phyloP scores from a whole-genome alignment of 2,888 invertebrate genomes.

The Petrolisthes manimaculis region DNA sequence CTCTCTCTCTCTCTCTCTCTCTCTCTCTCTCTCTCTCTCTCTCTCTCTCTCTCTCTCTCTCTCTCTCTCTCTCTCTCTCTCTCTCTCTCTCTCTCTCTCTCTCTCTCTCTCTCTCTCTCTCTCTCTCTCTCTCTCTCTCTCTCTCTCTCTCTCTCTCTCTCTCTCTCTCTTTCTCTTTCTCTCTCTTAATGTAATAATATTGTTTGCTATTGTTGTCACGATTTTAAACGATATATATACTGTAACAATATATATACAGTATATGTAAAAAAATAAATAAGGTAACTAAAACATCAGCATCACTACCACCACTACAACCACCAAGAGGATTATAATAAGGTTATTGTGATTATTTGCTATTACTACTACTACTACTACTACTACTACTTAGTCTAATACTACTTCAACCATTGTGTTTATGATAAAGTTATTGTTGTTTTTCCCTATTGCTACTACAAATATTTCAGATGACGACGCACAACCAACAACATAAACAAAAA shows the following conservation, averaged over 20 bases:
- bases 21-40: constrained; percentile 10
- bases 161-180: constrained; percentile 16
- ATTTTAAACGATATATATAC: no score
- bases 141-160: constrained; percentile 12
- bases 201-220: neutral
- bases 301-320: neutral
- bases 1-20: constrained; percentile 5
- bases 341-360: no score
- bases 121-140: constrained; percentile 7
- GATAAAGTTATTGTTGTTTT: no score
- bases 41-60: neutral
- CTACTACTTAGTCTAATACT: neutral
- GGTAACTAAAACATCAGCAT: no score
- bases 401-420: neutral
- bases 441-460: no score
- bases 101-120: neutral
- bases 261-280: neutral
- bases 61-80: constrained; percentile 1
- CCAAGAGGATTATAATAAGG: neutral
- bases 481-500: constrained; percentile 4
- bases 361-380: neutral
- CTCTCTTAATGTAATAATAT: neutral
- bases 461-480: constrained; percentile 4
- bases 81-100: neutral
- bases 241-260: neutral